Conservation (phyloP, 1,140 invertebrate genomes). For the Drosophila tani region DNA sequence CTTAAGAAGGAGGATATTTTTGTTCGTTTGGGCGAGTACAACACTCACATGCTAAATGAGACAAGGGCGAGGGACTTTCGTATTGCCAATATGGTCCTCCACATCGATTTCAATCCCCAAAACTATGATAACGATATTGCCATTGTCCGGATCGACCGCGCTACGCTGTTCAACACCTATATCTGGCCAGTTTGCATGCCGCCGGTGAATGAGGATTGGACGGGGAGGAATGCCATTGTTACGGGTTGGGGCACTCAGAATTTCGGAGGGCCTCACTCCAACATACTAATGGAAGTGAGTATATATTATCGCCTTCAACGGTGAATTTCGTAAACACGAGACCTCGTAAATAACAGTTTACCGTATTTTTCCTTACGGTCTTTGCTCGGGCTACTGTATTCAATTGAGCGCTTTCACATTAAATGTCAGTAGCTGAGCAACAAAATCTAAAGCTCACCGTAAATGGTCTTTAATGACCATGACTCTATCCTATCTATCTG, state of each 20-base stretch:
- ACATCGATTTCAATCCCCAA: constrained; percentile 87
- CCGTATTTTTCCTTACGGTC: not conserved
- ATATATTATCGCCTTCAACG: not conserved
- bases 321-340: not conserved
- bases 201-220: constrained; percentile 87
- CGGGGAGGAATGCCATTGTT: constrained; percentile 89
- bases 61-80: constrained; percentile 88
- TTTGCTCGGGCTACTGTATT: no score
- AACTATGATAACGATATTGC: constrained; percentile 93
- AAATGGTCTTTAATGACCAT: no score
- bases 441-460: no score
- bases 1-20: constrained; percentile 87
- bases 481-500: no score
- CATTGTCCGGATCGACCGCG: constrained; percentile 89
- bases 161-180: constrained; percentile 90
- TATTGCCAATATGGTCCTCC: constrained; percentile 88
- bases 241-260: constrained; percentile 91
- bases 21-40: constrained; percentile 93
- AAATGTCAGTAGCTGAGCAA: no score
- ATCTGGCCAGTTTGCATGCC: constrained; percentile 95
- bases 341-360: not conserved
- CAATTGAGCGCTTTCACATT: no score
- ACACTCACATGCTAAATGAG: constrained; percentile 88
- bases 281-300: constrained; percentile 90
- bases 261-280: constrained; percentile 89